Evolutionary conservation across 2,888 invertebrate genomes (phyloP).

Genomic region (Strigamia crassipes): DNA sequence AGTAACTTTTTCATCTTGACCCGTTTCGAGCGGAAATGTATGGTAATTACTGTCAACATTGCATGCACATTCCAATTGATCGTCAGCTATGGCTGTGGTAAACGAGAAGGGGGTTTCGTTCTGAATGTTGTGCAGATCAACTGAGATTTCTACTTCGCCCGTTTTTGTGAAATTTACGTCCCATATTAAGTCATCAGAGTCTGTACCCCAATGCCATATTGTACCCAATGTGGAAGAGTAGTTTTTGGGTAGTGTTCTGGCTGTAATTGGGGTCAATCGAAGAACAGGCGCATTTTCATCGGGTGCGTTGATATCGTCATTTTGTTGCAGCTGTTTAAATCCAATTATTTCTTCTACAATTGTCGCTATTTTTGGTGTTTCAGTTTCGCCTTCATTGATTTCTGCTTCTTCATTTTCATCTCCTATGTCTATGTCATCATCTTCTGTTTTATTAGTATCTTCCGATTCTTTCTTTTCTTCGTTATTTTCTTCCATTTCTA

Average conservation of each 20-base stretch:
- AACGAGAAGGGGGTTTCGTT: not conserved
- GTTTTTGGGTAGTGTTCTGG: not conserved
- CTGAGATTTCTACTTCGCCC: not conserved
- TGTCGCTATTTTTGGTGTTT: not conserved
- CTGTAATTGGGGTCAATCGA: not conserved
- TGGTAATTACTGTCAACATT: not conserved
- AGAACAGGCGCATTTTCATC: not conserved
- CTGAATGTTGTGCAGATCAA: not conserved
- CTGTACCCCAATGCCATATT: not conserved
- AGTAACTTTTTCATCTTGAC: not conserved
- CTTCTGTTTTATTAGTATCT: not conserved
- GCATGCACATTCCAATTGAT: not conserved
- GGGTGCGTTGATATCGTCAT: not conserved
- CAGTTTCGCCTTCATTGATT: not conserved
- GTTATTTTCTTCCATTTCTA: not conserved
- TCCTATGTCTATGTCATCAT: too few relatives aligned
- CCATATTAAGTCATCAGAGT: not conserved
- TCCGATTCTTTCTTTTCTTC: not conserved
- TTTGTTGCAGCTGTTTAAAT: not conserved
- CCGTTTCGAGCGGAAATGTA: slow-evolving; percentile 2
- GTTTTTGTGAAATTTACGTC: not conserved
- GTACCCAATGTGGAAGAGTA: not conserved
- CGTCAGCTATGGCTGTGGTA: not conserved
- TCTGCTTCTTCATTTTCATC: not conserved
- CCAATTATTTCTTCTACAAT: not conserved